Percentiles rank a stretch among this genome's conserved stretches.
Evolutionary conservation across 2,888 invertebrate species (phyloP).

Genomic region (Melieria crassipennis): DNA sequence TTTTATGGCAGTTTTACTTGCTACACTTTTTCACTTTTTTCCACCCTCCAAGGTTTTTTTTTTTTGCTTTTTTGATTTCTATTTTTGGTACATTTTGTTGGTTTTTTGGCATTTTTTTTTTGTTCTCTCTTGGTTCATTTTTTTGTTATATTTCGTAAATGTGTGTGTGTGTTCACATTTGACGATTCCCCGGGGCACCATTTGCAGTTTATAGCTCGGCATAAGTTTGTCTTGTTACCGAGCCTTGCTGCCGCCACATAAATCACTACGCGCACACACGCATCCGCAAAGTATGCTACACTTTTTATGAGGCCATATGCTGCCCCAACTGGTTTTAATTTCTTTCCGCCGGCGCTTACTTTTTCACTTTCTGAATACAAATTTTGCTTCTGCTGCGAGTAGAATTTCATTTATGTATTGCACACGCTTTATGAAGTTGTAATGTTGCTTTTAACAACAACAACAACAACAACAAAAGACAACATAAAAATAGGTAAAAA

Average conservation of each 20-base stretch:
- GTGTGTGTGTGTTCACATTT: conserved; percentile 39
- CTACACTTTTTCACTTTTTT: conserved; percentile 33
- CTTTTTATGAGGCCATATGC: neutral
- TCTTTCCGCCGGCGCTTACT: no score
- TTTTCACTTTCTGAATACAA: no score
- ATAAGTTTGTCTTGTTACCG: conserved; percentile 36
- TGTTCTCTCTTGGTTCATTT: neutral
- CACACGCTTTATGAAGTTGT: no score
- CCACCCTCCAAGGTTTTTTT: conserved; percentile 22
- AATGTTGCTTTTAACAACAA: no score
- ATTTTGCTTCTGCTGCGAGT: no score
- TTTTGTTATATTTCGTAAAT: neutral
- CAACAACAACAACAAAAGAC: no score
- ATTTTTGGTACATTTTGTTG: neutral
- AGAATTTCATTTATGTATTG: no score
- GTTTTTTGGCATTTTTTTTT: neutral
- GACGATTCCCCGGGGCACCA: conserved; percentile 56
- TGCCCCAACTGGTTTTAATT: no score
- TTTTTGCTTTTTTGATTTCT: conserved; percentile 6
- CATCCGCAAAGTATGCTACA: neutral
- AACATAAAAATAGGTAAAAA: no score
- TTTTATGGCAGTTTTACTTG: conserved; percentile 1
- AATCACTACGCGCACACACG: conserved; percentile 2
- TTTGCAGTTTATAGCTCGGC: conserved; percentile 57
- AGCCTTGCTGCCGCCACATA: neutral